phyloP scores from a whole-genome alignment of 2,888 invertebrate species.

The Actias luna region DNA sequence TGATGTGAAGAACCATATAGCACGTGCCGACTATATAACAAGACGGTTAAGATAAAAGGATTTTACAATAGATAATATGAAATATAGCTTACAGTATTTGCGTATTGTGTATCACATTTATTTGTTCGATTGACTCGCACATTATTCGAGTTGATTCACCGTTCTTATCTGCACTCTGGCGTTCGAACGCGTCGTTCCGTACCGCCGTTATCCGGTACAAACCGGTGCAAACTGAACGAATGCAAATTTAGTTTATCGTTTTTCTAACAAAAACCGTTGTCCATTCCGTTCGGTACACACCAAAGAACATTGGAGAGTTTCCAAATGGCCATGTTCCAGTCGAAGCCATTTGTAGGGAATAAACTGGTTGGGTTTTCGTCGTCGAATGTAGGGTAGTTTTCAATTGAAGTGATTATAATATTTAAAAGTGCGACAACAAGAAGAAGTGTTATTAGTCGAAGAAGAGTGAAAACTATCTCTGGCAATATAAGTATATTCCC shows the following conservation, averaged over 20 bases:
- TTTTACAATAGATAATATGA: too few relatives aligned
- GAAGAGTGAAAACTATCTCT: too few relatives aligned
- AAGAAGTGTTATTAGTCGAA: too few relatives aligned
- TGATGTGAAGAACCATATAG: too few relatives aligned
- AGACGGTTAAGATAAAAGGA: too few relatives aligned
- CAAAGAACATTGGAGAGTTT: conserved; percentile 18
- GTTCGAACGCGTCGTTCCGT: not conserved
- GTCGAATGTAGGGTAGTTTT: not conserved
- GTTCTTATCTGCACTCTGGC: not conserved
- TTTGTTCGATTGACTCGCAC: not conserved
- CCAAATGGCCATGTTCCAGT: conserved; percentile 16
- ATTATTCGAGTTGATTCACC: not conserved
- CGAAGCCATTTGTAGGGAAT: conserved; percentile 5
- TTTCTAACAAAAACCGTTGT: conserved; percentile 7
- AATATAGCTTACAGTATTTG: not conserved
- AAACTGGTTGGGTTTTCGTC: conserved; percentile 1
- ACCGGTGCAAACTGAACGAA: conserved; percentile 15
- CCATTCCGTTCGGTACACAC: not conserved
- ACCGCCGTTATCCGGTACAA: conserved; percentile 1
- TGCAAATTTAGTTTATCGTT: conserved; percentile 17
- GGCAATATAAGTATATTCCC: too few relatives aligned
- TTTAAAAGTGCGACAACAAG: too few relatives aligned
- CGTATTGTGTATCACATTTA: not conserved
- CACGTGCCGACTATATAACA: too few relatives aligned
- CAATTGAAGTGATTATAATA: not conserved